These are phyloP conservation scores for Rhagoletis pomonella DNA, from an alignment of 1,140 invertebrate genomes.

Conservation along the genomic window DNA sequence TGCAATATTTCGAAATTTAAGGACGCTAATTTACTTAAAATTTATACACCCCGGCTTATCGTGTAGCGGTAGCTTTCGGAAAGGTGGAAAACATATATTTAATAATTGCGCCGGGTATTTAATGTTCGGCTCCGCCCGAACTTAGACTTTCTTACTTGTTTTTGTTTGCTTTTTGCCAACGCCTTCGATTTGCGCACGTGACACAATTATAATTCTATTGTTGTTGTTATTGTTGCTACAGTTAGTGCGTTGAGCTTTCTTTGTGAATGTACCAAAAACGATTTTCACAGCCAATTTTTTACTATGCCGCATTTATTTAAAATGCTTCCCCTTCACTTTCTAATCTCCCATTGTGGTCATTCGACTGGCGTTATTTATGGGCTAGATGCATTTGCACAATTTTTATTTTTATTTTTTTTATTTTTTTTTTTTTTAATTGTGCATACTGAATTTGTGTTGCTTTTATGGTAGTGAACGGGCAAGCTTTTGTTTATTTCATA, in stretches of 20 bases:
- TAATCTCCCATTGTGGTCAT: background rate
- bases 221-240: background rate
- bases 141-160: background rate
- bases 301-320: background rate
- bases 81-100: no score
- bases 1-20: no score
- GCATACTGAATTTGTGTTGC: background rate
- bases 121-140: no score
- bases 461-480: background rate
- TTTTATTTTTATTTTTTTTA: background rate
- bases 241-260: background rate
- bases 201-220: slow-evolving; percentile 23
- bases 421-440: background rate
- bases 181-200: background rate
- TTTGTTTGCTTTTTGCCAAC: background rate
- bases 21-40: no score
- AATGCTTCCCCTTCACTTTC: background rate
- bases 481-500: no score
- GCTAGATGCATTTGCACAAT: background rate
- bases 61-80: no score
- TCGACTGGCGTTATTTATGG: background rate
- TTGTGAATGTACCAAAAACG: background rate
- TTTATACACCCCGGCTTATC: no score
- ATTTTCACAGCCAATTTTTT: slow-evolving; percentile 1
- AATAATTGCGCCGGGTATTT: no score